phyloP scores from a whole-genome alignment of 2,888 invertebrate species.

The Endomychus coccineus region DNA sequence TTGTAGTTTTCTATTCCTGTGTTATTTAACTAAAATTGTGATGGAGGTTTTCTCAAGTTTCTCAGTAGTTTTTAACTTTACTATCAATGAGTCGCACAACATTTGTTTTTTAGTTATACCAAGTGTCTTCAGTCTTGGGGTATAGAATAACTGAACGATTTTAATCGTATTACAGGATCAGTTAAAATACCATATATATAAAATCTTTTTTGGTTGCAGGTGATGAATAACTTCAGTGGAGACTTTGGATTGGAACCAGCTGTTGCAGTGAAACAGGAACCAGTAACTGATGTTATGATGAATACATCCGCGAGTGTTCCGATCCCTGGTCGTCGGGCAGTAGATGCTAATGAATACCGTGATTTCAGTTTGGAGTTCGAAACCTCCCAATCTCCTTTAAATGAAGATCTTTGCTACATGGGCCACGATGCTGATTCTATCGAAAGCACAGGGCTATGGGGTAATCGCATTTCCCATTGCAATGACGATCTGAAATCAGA shows the following conservation, averaged over 20 bases:
- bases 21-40: too few relatives aligned
- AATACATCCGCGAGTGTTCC: conserved; percentile 55
- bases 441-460: conserved; percentile 43
- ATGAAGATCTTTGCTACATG: conserved; percentile 38
- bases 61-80: too few relatives aligned
- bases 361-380: conserved; percentile 54
- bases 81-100: too few relatives aligned
- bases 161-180: too few relatives aligned
- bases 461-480: conserved; percentile 37
- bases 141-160: too few relatives aligned
- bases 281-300: conserved; percentile 40
- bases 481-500: conserved; percentile 46
- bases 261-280: conserved; percentile 58
- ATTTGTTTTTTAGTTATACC: too few relatives aligned
- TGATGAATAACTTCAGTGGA: conserved; percentile 59
- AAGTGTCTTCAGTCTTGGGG: too few relatives aligned
- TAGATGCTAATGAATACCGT: conserved; percentile 41
- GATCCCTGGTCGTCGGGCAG: conserved; percentile 52
- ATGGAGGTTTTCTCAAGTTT: too few relatives aligned
- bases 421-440: conserved; percentile 40
- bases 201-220: too few relatives aligned
- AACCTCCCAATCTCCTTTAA: conserved; percentile 50
- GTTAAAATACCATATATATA: too few relatives aligned
- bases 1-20: too few relatives aligned
- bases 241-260: conserved; percentile 58